These are phyloP conservation scores for Schizopygopsis malacanthus DNA, from an alignment of 2,797 vertebrate species.

Conservation along the genomic window DNA sequence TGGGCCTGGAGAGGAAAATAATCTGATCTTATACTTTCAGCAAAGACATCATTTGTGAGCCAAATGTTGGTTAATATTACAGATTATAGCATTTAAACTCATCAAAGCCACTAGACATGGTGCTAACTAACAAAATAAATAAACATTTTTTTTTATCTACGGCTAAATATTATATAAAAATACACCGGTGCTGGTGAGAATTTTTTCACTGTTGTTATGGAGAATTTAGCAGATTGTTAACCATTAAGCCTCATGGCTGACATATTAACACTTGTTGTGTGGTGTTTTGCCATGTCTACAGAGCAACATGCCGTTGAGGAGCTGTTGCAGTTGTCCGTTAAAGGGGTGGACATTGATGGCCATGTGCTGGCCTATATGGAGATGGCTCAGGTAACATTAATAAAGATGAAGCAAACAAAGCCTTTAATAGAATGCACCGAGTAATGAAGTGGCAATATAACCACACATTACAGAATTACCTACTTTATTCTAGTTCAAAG, in stretches of 20 bases:
- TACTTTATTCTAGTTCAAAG: constrained; percentile 56
- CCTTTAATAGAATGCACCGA: constrained; percentile 39
- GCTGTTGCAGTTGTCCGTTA: constrained; percentile 80
- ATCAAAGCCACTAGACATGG: background rate
- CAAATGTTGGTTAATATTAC: constrained; percentile 5
- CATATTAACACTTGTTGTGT: constrained; percentile 41
- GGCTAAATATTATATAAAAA: background rate
- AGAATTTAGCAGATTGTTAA: constrained; percentile 17
- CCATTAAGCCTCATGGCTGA: constrained; percentile 33
- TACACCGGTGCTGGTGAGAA: background rate
- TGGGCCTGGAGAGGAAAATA: background rate
- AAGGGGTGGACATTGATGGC: constrained; percentile 87
- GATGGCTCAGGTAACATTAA: constrained; percentile 83
- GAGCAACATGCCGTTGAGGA: constrained; percentile 89
- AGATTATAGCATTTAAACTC: background rate
- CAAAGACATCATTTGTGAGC: background rate
- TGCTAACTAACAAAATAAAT: background rate
- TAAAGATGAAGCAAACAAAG: constrained; percentile 17
- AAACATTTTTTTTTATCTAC: background rate
- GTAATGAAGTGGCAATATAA: constrained; percentile 45
- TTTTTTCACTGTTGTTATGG: constrained; percentile 6
- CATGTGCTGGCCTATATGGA: constrained; percentile 90
- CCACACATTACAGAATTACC: constrained; percentile 52
- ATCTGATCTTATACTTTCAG: background rate
- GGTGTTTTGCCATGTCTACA: constrained; percentile 64